phyloP scores from a whole-genome alignment of 2,113 vertebrate species.

The Coturnix japonica region DNA sequence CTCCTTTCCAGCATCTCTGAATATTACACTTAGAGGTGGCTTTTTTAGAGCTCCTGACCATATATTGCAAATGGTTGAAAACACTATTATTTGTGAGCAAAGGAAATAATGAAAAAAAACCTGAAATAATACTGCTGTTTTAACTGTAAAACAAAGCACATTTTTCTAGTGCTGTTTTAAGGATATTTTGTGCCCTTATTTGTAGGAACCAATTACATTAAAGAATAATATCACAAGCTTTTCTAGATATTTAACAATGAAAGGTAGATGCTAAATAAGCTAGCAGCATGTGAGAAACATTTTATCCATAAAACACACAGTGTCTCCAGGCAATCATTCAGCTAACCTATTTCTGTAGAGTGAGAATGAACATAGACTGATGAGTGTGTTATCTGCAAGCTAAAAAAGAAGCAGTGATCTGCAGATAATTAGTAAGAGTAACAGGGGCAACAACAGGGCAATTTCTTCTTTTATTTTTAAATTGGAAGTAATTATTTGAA shows the following conservation, averaged over 20 bases:
- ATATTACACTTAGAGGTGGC: accelerated
- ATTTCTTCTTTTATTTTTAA: neutral
- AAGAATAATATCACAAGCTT: neutral
- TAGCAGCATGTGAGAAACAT: neutral
- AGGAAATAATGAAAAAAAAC: neutral
- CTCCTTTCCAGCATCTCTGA: neutral
- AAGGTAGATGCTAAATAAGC: neutral
- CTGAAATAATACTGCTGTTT: neutral
- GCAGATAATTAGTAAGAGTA: neutral
- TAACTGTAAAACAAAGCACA: neutral
- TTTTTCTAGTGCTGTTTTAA: neutral
- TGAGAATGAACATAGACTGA: neutral
- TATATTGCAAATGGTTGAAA: accelerated
- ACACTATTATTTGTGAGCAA: neutral
- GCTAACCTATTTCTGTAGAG: neutral
- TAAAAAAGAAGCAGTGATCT: neutral
- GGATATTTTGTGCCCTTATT: neutral
- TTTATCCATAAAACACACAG: neutral
- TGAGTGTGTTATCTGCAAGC: neutral
- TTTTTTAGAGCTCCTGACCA: neutral
- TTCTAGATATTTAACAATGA: neutral
- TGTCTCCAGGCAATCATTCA: neutral
- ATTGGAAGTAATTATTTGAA: neutral
- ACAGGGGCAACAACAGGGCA: too few species aligned
- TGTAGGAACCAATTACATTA: neutral